Conservation (phyloP, 2,797 vertebrate genomes). For the Antennarius maculatus region DNA sequence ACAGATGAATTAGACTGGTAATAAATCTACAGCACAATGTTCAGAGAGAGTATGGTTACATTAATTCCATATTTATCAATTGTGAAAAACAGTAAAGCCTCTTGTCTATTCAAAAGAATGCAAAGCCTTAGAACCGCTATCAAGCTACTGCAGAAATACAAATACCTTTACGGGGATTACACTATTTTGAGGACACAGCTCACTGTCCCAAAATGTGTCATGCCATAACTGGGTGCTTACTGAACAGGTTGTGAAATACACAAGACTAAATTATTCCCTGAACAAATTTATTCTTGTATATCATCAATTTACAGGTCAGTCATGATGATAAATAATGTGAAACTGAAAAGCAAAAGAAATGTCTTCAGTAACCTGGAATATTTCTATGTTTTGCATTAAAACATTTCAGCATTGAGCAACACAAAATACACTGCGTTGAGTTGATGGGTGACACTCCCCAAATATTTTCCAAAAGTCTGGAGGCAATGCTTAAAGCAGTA, state of each 20-base stretch:
- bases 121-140: conserved; percentile 7
- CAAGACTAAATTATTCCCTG: conserved; percentile 12
- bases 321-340: background rate
- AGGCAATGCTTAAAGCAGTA: no score
- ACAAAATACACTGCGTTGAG: no score
- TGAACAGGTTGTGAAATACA: conserved; percentile 28
- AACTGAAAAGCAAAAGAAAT: background rate
- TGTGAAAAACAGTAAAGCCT: conserved; percentile 24
- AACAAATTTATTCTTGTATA: conserved; percentile 3
- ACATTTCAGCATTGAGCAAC: no score
- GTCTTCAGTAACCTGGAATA: no score
- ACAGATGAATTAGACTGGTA: conserved; percentile 53
- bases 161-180: conserved; percentile 10
- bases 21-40: conserved; percentile 54
- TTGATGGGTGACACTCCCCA: no score
- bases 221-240: conserved; percentile 23
- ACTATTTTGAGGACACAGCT: conserved; percentile 23
- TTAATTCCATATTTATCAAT: conserved; percentile 30
- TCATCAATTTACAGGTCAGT: background rate
- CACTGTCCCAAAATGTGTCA: conserved; percentile 21
- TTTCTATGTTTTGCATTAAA: no score
- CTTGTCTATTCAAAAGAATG: conserved; percentile 7
- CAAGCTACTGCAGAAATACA: conserved; percentile 15
- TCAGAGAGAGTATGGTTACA: conserved; percentile 28
- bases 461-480: no score